Evolutionary conservation across 2,888 invertebrate species (phyloP).

Genomic region (Hoplodrina blanda): DNA sequence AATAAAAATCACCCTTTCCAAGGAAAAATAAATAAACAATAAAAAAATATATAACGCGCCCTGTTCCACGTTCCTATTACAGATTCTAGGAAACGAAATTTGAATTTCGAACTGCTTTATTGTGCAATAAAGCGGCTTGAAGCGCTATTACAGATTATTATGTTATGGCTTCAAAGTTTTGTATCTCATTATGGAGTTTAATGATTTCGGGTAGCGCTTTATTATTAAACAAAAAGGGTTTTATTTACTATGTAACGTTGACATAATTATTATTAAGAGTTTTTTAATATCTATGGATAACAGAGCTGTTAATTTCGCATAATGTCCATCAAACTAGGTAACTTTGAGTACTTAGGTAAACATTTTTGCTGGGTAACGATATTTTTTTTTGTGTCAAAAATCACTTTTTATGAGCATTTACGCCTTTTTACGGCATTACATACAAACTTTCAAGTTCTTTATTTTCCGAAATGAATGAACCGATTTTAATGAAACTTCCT

Average conservation of each 20-base stretch:
- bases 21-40: constrained; percentile 74
- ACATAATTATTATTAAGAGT: not conserved
- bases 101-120: constrained; percentile 74
- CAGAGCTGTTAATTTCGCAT: too few relatives aligned
- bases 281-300: too few relatives aligned
- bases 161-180: constrained; percentile 70
- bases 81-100: constrained; percentile 76
- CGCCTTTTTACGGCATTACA: too few relatives aligned
- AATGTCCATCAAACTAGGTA: too few relatives aligned
- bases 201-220: constrained; percentile 57
- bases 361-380: too few relatives aligned
- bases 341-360: too few relatives aligned
- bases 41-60: constrained; percentile 64
- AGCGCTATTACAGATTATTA: constrained; percentile 75
- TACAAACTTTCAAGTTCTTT: too few relatives aligned
- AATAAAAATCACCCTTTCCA: constrained; percentile 64
- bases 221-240: constrained; percentile 34
- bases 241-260: constrained; percentile 29
- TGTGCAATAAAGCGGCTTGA: constrained; percentile 71
- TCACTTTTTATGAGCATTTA: too few relatives aligned
- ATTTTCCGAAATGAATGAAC: too few relatives aligned
- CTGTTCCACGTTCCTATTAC: constrained; percentile 74
- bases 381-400: too few relatives aligned
- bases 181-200: constrained; percentile 66
- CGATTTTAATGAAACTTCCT: too few relatives aligned